phyloP scores from a whole-genome alignment of 53 echinoderm and acorn worm species.

The Echinarachnius parma region DNA sequence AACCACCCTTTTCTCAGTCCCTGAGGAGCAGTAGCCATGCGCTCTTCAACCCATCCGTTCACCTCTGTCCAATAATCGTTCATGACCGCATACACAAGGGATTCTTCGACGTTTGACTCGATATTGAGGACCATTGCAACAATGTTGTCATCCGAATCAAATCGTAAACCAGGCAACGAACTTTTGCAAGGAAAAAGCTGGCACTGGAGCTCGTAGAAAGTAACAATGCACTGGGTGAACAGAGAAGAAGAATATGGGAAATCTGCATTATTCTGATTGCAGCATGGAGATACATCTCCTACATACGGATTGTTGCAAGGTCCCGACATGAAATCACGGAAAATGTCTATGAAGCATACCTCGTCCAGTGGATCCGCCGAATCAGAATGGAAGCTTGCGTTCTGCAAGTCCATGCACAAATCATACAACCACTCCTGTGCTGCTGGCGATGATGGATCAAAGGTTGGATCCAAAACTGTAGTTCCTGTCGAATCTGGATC shows the following conservation, averaged over 20 bases:
- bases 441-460: slow-evolving; percentile 33
- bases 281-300: slow-evolving; percentile 21
- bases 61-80: slow-evolving; percentile 29
- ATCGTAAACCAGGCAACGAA: slow-evolving; percentile 19
- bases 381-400: slow-evolving; percentile 14
- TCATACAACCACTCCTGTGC: slow-evolving; percentile 51
- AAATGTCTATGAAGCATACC: slow-evolving; percentile 56
- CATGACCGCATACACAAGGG: slow-evolving; percentile 21
- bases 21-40: slow-evolving; percentile 30
- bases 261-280: slow-evolving; percentile 13
- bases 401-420: slow-evolving; percentile 38
- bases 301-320: slow-evolving; percentile 13
- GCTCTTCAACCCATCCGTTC: slow-evolving; percentile 27
- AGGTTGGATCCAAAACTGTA: slow-evolving; percentile 26
- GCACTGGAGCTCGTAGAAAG: neutral
- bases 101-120: neutral
- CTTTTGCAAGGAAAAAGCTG: neutral
- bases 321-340: slow-evolving; percentile 34
- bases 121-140: slow-evolving; percentile 23
- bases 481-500: slow-evolving; percentile 33
- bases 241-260: slow-evolving; percentile 37
- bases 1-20: slow-evolving; percentile 50
- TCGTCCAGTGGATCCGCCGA: neutral
- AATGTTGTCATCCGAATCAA: slow-evolving; percentile 25
- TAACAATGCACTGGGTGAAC: slow-evolving; percentile 30